Evolutionary conservation across 2,113 vertebrate species (phyloP).

Genomic region (Dolichotis patagonum): DNA sequence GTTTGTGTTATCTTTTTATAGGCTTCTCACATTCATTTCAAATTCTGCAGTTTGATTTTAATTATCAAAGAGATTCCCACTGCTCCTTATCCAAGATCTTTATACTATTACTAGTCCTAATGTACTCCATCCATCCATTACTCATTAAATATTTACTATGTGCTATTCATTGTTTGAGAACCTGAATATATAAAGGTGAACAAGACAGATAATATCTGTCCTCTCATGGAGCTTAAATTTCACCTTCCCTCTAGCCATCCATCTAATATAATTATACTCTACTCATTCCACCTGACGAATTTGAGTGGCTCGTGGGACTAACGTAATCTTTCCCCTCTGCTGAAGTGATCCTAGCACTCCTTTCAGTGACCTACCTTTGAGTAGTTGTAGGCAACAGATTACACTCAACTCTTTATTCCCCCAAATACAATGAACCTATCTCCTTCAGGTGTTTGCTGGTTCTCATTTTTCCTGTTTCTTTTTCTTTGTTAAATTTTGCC

Average conservation of each 20-base stretch:
- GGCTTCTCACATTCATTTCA: neutral
- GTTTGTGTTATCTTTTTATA: neutral
- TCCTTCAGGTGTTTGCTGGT: neutral
- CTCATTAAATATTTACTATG: neutral
- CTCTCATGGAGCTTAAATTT: neutral
- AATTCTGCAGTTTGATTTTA: neutral
- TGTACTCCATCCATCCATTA: neutral
- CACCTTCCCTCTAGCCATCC: neutral
- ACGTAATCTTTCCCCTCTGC: neutral
- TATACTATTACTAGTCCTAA: neutral
- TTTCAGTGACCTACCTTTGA: neutral
- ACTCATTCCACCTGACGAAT: neutral
- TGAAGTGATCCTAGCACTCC: neutral
- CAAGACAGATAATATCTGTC: neutral
- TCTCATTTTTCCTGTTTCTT: neutral
- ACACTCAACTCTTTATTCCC: neutral
- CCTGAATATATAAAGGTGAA: neutral
- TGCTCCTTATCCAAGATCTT: slow-evolving; percentile 26
- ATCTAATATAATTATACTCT: neutral
- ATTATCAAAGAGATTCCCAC: neutral
- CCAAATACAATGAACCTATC: neutral
- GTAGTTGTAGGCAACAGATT: neutral
- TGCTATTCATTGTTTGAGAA: neutral
- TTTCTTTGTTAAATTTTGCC: neutral
- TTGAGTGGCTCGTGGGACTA: neutral